Evolutionary conservation across 2,113 vertebrate species (phyloP).

Genomic region (Myrmophylax atrothorax): DNA sequence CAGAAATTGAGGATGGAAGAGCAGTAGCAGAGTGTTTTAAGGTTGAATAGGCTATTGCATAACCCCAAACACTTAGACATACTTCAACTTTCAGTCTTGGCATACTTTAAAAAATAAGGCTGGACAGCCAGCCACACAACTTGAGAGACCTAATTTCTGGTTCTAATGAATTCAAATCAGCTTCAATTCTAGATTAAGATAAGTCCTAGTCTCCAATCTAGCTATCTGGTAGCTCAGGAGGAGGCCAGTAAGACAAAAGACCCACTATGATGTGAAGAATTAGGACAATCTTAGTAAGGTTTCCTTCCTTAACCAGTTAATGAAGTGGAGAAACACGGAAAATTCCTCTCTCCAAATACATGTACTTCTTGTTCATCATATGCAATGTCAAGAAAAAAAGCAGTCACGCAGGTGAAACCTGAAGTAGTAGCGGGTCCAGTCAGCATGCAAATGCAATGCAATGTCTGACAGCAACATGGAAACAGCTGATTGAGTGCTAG

Average conservation of each 20-base stretch:
- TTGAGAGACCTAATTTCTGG: background rate
- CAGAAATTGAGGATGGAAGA: background rate
- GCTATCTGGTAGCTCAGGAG: background rate
- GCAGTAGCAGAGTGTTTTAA: background rate
- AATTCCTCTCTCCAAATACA: background rate
- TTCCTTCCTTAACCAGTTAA: background rate
- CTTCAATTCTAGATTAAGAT: background rate
- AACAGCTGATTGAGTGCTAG: background rate
- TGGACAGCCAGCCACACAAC: background rate
- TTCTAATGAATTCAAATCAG: background rate
- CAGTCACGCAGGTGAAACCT: background rate
- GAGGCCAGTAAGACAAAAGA: background rate
- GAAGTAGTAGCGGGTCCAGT: background rate
- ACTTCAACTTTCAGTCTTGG: background rate
- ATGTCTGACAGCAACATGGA: background rate
- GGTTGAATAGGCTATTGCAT: background rate
- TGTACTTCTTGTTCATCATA: background rate
- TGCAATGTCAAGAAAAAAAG: background rate
- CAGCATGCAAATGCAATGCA: background rate
- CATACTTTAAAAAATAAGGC: background rate
- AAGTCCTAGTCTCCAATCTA: background rate
- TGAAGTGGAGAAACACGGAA: background rate
- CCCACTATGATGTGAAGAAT: background rate
- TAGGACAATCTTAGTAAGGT: background rate
- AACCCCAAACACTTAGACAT: background rate